Evolutionary conservation across 2,113 vertebrate species (phyloP).

Genomic region (Cacatua alba): DNA sequence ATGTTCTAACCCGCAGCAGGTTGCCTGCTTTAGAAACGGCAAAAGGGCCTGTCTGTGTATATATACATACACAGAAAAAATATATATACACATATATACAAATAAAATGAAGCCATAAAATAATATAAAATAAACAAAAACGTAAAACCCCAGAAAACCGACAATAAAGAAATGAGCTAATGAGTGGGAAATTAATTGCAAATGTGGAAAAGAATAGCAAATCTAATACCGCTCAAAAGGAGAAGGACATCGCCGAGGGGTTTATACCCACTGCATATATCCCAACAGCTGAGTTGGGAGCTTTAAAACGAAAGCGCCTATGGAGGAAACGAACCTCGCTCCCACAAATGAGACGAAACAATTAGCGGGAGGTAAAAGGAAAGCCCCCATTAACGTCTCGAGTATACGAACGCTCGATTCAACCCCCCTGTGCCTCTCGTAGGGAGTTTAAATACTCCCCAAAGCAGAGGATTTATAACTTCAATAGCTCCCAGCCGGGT

Average conservation of each 20-base stretch:
- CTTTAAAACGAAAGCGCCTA: neutral
- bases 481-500: neutral
- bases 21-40: neutral
- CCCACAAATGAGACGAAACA: neutral
- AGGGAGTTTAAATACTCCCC: neutral
- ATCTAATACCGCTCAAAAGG: rapidly evolving
- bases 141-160: neutral
- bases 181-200: neutral
- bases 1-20: neutral
- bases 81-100: neutral
- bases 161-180: neutral
- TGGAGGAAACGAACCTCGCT: neutral
- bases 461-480: neutral
- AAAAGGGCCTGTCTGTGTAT: neutral
- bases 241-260: neutral
- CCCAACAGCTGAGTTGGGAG: neutral
- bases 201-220: neutral
- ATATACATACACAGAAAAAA: neutral
- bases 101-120: neutral
- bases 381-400: neutral
- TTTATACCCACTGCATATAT: neutral
- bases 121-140: neutral
- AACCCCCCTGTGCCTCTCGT: neutral
- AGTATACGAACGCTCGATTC: too few species aligned
- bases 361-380: neutral